Base-by-base conservation (phyloP, 2,113 vertebrate genomes). In the Seriola aureovittata region DNA sequence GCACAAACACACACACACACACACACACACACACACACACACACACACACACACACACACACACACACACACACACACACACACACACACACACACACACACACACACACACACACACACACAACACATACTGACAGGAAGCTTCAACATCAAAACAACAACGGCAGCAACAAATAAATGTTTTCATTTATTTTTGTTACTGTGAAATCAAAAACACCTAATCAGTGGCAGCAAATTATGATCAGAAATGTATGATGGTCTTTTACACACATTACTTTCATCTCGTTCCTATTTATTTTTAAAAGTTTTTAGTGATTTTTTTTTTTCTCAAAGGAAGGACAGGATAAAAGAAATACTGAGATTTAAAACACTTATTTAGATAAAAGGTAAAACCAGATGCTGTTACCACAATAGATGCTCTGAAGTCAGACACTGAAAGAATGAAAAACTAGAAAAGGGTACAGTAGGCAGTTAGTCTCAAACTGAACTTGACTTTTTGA, bases 111-210 rank as follows among this genome's bases (percentile, higher is more conserved):
- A 25, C 25, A 25, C 25, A 25, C 25, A 25, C 25, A 25, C 2
- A 25, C 25, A 25, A 25, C 25, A 25, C 10, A 44, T 2, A 19
- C 72, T 29, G 44, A 62, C 23, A 44, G n/a, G 17, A 42, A 23
- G 17, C 60, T 67, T 80, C 38, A 60, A 63, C 58, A 59, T 71
- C 32, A 65, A 29, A 71, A 76, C 21, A 40, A 25, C 46, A 29
- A 48, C 1, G 14, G 42, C 25, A n/a, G 13, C 44, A 38, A 40
- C 29, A 42, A 75, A 52, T 70, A 19, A 73, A 64, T 64, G 60
- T 75, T 68, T 72, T 77, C 1, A 23, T 71, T 80, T 63, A 42
- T 12, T 60, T 72, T n/a, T 63, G 3, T 5, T 68, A 23, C 44
- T 25, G 48, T 8, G 17, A 78, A 63, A 63, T 17, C 50, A 75